Conservation (phyloP, 2,113 vertebrate genomes). For the Psilopogon haemacephalus region DNA sequence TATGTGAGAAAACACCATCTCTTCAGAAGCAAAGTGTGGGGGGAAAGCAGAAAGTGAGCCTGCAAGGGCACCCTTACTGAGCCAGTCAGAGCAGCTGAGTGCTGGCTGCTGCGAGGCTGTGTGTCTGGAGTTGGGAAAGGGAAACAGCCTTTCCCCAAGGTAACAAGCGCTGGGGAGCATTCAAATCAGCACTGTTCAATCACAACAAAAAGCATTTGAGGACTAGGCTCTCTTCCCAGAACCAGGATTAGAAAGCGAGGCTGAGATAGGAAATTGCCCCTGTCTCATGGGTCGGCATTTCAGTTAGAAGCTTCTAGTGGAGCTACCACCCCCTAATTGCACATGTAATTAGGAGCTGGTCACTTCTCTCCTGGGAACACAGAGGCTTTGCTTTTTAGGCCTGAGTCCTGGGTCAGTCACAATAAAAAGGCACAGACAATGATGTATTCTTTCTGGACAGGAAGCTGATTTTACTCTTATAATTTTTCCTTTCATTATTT, state of each 20-base stretch:
- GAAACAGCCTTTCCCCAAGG: background rate
- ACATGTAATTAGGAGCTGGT: background rate
- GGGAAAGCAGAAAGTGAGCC: background rate
- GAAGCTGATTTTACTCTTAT: background rate
- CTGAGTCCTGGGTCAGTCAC: background rate
- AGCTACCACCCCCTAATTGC: background rate
- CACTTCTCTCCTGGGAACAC: fast-evolving
- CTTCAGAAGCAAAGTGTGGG: background rate
- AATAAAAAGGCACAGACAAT: background rate
- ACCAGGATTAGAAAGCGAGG: background rate
- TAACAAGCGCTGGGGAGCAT: fast-evolving
- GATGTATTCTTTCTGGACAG: background rate
- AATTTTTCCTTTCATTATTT: background rate
- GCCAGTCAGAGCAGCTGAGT: background rate
- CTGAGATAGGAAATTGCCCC: background rate
- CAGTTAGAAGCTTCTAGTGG: background rate
- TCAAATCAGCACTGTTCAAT: background rate
- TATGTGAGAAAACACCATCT: background rate
- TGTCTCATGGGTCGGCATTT: background rate
- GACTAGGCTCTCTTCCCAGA: background rate
- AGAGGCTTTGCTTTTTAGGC: background rate
- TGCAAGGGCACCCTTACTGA: background rate
- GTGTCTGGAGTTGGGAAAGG: fast-evolving
- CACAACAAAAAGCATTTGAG: background rate
- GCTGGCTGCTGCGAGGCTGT: background rate